Conservation (phyloP, 2,113 vertebrate species). For the Marcusenius ussheri region DNA sequence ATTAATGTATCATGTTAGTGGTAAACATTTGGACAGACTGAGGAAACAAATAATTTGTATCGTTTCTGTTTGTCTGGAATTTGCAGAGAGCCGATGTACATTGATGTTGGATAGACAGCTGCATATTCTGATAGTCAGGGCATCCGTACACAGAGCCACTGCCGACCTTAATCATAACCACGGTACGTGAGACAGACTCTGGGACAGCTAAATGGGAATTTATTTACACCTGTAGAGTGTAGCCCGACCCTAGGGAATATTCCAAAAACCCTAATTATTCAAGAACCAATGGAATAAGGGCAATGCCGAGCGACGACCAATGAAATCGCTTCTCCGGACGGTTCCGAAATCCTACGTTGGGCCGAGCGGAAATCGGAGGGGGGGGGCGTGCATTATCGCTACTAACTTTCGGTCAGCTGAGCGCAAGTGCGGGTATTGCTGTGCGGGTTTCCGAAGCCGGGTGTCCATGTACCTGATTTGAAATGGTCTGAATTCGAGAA, state of each 20-base stretch:
- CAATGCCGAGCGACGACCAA: background rate
- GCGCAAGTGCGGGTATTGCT: background rate
- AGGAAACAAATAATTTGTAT: background rate
- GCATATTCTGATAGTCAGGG: background rate
- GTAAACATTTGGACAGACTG: background rate
- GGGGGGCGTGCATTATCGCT: background rate
- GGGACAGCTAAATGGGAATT: background rate
- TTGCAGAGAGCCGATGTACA: background rate
- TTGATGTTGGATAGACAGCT: background rate
- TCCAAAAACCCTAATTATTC: background rate
- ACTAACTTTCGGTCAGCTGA: constrained; percentile 9
- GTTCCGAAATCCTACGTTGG: background rate
- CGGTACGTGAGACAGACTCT: background rate
- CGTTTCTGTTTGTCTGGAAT: background rate
- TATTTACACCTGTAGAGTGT: background rate
- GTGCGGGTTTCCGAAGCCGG: constrained; percentile 13
- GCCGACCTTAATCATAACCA: background rate
- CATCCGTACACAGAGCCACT: background rate
- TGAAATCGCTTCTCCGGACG: background rate
- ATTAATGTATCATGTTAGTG: background rate
- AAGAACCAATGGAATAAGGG: background rate
- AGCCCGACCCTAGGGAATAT: background rate
- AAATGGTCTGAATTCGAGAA: constrained; percentile 16
- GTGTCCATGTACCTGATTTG: constrained; percentile 20
- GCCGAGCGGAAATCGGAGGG: background rate